Percentiles rank a stretch among this genome's conserved stretches.
phyloP scores from a whole-genome alignment of 2,888 invertebrate species.

The Brassicogethes aeneus region DNA sequence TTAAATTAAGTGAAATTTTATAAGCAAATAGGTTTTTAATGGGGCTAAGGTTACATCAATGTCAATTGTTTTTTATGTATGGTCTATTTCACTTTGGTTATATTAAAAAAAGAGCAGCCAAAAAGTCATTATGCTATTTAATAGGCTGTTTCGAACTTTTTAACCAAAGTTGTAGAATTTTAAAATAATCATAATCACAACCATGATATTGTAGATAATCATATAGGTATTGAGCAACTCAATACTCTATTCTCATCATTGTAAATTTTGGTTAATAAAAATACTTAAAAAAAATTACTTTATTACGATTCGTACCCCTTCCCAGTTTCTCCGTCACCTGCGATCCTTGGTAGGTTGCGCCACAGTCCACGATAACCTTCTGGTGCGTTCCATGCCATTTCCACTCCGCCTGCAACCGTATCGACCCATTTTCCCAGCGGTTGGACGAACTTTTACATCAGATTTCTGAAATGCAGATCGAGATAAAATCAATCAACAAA shows the following conservation, averaged over 20 bases:
- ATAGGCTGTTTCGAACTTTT: neutral
- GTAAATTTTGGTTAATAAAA: constrained; percentile 29
- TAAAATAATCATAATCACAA: constrained; percentile 17
- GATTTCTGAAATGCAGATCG: too few relatives aligned
- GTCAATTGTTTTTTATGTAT: neutral
- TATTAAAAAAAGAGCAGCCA: neutral
- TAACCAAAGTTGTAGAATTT: constrained; percentile 1
- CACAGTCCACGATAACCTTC: too few relatives aligned
- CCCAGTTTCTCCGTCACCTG: too few relatives aligned
- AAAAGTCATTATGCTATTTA: neutral
- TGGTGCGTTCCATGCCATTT: too few relatives aligned
- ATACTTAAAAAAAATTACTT: constrained; percentile 13
- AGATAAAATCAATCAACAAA: too few relatives aligned
- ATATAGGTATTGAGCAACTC: constrained; percentile 18
- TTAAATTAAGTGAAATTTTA: too few relatives aligned
- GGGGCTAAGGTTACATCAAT: neutral
- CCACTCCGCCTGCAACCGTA: too few relatives aligned
- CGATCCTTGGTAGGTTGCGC: too few relatives aligned
- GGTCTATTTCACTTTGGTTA: neutral
- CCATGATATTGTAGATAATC: constrained; percentile 24
- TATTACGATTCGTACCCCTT: too few relatives aligned
- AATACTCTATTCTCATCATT: constrained; percentile 20
- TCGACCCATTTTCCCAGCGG: too few relatives aligned
- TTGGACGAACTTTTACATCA: too few relatives aligned
- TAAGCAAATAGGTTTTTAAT: neutral